Evolutionary conservation across 2,797 vertebrate species (phyloP), one percentile per base, ranked within the genome.

Genomic region (Lutjanus campechanus): DNA sequence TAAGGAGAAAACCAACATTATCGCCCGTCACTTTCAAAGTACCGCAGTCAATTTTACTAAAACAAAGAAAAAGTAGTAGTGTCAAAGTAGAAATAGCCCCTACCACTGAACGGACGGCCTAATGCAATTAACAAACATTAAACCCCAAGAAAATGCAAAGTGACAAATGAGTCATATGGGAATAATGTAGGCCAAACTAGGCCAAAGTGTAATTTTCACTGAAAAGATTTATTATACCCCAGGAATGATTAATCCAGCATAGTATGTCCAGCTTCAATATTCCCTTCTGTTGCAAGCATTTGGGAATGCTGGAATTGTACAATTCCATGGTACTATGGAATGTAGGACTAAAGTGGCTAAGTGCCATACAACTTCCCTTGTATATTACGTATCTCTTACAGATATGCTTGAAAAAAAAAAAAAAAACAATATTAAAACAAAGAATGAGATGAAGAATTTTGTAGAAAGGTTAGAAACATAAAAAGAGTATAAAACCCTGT

Each of bases 291-390:
- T 44, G 55, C 58, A 67, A 69, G 67, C 43, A 69, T 82, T 61
- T 84, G 58, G 67, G 36, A 88, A 89, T 60, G 70, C 43, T 66
- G 63, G 56, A 64, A 73, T 81, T 56, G 50, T 76, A 77, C 66
- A 76, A 71, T 67, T 77, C 61, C 76, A 79, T 54, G 25, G 41
- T 73, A 46, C 63, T 63, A 58, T 73, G 83, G 72, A 91, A 88
- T 79, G 69, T 85, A 77, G 61, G 65, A 81, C 86, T 95, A 95
- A 95, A 96, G 94, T 95, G 93, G 75, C 89, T 15, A 58, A 77
- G 93, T 94, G 93, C 85, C 73, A n/a, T 40, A 72, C 44, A 61
- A 36, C 76, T 75, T 82, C 81, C 73, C 58, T 80, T 68, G 47
- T 77, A 87, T 63, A 87, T 63, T 47, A 40, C 17, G 40, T n/a